These are phyloP conservation scores for fruit fly (Drosophila melanogaster) DNA, from an alignment of 1,140 invertebrate genomes.

Conservation along the genomic window DNA sequence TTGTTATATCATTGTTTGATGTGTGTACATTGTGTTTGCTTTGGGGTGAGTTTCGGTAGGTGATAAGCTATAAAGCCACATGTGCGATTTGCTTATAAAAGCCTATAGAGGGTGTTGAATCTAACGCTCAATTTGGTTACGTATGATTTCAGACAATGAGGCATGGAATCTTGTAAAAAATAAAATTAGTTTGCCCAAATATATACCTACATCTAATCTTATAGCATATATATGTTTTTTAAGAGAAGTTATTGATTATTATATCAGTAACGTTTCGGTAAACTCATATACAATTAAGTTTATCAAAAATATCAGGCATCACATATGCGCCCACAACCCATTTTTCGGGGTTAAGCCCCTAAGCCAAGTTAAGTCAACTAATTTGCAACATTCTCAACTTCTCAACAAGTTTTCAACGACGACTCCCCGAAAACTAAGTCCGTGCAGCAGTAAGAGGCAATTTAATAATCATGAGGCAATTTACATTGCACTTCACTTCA, in stretches of 20 bases:
- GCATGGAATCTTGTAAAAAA: too few species aligned
- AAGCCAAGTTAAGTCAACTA: constrained; percentile 62
- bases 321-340: constrained; percentile 11
- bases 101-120: constrained; percentile 73
- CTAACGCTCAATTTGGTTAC: constrained; percentile 59
- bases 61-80: constrained; percentile 54
- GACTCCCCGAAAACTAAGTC: constrained; percentile 31
- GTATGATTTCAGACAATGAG: constrained; percentile 5
- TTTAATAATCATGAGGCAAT: constrained; percentile 81
- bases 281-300: constrained; percentile 21
- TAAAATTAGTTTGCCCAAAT: too few species aligned
- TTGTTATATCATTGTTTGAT: constrained; percentile 30
- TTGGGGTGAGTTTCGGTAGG: constrained; percentile 28
- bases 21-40: constrained; percentile 10
- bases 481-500: constrained; percentile 56
- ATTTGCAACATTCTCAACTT: constrained; percentile 76
- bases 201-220: too few species aligned
- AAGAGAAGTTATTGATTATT: too few species aligned
- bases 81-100: constrained; percentile 52
- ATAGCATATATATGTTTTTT: too few species aligned
- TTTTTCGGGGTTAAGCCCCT: constrained; percentile 2
- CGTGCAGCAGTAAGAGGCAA: constrained; percentile 47
- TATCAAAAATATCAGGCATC: constrained; percentile 14
- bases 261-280: background rate
- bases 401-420: constrained; percentile 55